phyloP scores from a whole-genome alignment of 2,797 vertebrate genomes.

The Parauchenoglanis ngamensis region DNA sequence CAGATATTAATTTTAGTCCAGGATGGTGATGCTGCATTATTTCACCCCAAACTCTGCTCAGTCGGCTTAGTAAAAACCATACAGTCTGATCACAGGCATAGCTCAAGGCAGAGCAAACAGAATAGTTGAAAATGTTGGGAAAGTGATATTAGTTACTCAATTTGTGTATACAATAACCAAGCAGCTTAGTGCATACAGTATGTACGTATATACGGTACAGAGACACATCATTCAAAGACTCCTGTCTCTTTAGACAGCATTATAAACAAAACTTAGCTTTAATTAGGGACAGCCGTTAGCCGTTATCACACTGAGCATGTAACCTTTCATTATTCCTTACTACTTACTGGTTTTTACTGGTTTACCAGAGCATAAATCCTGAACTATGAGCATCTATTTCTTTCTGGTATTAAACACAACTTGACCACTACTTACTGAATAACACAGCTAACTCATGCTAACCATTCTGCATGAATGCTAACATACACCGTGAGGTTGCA shows the following conservation, averaged over 20 bases:
- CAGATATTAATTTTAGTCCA: conserved; percentile 1
- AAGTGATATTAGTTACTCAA: neutral
- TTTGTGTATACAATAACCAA: neutral
- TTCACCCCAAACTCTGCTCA: neutral
- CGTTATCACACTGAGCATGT: neutral
- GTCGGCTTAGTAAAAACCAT: neutral
- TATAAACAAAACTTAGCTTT: neutral
- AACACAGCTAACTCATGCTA: neutral
- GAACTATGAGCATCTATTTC: neutral
- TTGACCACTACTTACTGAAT: neutral
- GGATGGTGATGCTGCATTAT: neutral
- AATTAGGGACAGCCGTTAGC: neutral
- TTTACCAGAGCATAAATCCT: neutral
- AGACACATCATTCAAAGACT: neutral
- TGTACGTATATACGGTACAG: neutral
- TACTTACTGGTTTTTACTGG: neutral
- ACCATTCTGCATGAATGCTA: too few relatives aligned
- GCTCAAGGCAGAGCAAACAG: neutral
- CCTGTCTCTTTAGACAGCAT: neutral
- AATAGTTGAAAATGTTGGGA: neutral
- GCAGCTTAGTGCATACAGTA: neutral
- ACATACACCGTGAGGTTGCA: too few relatives aligned
- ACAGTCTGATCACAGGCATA: neutral
- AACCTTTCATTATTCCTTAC: neutral
- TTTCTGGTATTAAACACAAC: neutral